These are phyloP conservation scores for Epinephelus coioides DNA, from an alignment of 2,797 vertebrate species.

Conservation along the genomic window DNA sequence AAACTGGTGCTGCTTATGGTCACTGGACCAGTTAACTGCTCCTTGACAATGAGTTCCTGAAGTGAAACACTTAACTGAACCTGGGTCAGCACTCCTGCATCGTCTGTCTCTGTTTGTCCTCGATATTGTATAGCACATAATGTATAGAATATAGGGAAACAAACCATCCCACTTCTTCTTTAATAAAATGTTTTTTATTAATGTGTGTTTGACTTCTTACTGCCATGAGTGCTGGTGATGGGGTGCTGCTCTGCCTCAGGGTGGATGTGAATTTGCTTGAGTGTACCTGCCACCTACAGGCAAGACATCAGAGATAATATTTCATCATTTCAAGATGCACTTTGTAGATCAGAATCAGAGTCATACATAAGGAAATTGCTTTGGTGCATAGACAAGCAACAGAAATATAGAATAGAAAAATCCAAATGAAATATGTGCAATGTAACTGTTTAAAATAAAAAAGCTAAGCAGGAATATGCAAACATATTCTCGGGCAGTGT, in stretches of 20 bases:
- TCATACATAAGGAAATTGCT: too few species aligned
- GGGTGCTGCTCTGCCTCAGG: not conserved
- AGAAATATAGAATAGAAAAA: too few species aligned
- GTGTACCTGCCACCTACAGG: constrained; percentile 43
- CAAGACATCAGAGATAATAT: not conserved
- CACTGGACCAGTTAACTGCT: constrained; percentile 37
- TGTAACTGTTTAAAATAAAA: too few species aligned
- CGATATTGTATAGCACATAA: constrained; percentile 70
- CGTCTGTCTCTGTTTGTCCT: constrained; percentile 34
- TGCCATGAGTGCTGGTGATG: not conserved
- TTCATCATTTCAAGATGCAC: not conserved
- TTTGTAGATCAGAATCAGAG: not conserved
- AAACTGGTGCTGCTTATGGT: constrained; percentile 52
- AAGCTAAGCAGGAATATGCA: too few species aligned
- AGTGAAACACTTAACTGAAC: constrained; percentile 24
- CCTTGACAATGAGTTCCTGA: constrained; percentile 20
- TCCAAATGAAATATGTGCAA: too few species aligned
- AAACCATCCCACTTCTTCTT: constrained; percentile 73
- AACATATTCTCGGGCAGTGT: too few species aligned
- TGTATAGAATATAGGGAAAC: constrained; percentile 76
- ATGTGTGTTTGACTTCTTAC: constrained; percentile 11
- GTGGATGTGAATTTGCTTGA: not conserved
- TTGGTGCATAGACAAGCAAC: too few species aligned
- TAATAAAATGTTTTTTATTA: constrained; percentile 80
- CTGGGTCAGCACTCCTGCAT: constrained; percentile 30